phyloP scores from a whole-genome alignment of 2,113 vertebrate species.

The Limnothrissa miodon region DNA sequence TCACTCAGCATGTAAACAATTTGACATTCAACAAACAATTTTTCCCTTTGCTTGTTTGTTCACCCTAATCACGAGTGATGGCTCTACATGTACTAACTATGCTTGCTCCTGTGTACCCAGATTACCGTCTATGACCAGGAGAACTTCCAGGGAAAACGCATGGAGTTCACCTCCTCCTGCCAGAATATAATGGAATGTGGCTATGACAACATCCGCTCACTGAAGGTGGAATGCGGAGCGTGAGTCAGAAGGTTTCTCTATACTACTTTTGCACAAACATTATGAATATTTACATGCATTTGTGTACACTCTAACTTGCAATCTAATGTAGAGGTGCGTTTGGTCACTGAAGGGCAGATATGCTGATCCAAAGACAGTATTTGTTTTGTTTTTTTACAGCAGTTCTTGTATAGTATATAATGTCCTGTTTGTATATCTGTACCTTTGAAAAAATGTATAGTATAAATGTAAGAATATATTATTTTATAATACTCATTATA shows the following conservation, averaged over 20 bases:
- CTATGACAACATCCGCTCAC: constrained; percentile 85
- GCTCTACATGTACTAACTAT: not conserved
- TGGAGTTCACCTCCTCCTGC: constrained; percentile 88
- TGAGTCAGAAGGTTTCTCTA: constrained; percentile 71
- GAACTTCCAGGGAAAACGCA: constrained; percentile 91
- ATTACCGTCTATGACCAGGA: constrained; percentile 94
- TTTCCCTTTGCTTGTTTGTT: too few species aligned
- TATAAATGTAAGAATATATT: too few species aligned
- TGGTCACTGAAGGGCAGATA: not conserved
- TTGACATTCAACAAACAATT: too few species aligned
- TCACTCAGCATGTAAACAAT: too few species aligned
- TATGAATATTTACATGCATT: not conserved
- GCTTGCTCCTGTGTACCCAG: constrained; percentile 60
- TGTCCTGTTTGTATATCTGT: not conserved
- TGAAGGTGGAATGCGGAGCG: constrained; percentile 93
- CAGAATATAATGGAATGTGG: constrained; percentile 87
- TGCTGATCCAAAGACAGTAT: not conserved
- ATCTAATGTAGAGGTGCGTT: not conserved
- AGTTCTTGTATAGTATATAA: too few species aligned
- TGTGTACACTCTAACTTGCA: not conserved
- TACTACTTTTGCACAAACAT: constrained; percentile 1
- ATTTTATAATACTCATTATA: too few species aligned
- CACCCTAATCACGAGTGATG: not conserved
- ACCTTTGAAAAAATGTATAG: not conserved
- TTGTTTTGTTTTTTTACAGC: not conserved